Evolutionary conservation across 2,797 vertebrate genomes (phyloP), one percentile per base, ranked within the genome.

Genomic region (Sardinella longiceps): DNA sequence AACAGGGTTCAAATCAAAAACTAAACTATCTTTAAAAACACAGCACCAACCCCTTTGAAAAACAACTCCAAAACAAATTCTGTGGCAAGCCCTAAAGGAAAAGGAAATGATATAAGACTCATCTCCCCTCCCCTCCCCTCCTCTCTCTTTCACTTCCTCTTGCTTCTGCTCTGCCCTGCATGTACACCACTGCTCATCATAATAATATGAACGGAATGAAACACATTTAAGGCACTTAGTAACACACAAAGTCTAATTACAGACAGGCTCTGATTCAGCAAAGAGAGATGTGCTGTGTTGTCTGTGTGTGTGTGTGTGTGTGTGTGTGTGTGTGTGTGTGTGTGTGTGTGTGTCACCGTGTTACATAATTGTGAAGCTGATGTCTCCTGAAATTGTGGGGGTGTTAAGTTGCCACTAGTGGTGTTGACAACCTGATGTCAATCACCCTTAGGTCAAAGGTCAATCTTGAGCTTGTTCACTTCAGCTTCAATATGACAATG

Each of bases 1-100:
- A 77, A 77, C 70, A 77, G 33, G 70, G 33, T 77, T 77, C 70
- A 77, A 43, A 77, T 77, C 70, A 77, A 77, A 77, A 77, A 23
- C 33, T 77, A 20, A 43, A 77, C 70, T 23, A 20, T 20, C 20
- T 43, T 43, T 23, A 77, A 77, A 74, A 51, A 37, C 66, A 77
- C 43, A 53, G 43, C 70, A 77, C 70, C 37, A 77, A 43, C 70
- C 18, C 37, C 70, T 43, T 37, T 48, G 46, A 0, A 77, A 18
- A 33, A 43, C 37, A 39, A 43, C 37, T 77, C 70, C 23, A 43
- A 77, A 77, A 77, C 70, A 77, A 43, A 77, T 43, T 15, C 18
- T 6, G 70, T 77, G 37, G 11, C 33, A 9, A 20, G 70, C 15
- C 33, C 70, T 7, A 23, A 23, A 23, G 70, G 70, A 20, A 77